Evolutionary conservation across 1,140 invertebrate species (phyloP).

Genomic region (Oryzaephilus surinamensis): DNA sequence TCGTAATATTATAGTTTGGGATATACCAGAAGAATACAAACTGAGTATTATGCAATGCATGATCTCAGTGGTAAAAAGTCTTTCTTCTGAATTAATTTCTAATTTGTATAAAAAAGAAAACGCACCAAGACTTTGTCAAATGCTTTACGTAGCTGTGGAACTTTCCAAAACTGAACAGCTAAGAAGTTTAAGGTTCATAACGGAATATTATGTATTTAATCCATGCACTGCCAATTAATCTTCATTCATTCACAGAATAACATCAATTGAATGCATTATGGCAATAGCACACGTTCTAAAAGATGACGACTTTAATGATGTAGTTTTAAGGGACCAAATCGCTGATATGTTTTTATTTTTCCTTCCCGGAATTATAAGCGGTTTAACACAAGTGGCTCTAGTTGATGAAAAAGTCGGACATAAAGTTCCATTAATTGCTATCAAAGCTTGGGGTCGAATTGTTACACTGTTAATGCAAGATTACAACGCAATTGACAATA

Average conservation of each 20-base stretch:
- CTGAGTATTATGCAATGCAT: slow-evolving; percentile 43
- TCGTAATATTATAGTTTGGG: slow-evolving; percentile 28
- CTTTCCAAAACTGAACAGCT: slow-evolving; percentile 48
- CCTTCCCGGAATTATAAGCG: slow-evolving; percentile 48
- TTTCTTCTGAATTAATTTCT: slow-evolving; percentile 38
- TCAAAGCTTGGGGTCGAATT: slow-evolving; percentile 40
- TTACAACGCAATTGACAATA: slow-evolving; percentile 14
- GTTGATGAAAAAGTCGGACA: slow-evolving; percentile 48
- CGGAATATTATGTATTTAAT: slow-evolving; percentile 4
- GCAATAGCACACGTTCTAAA: slow-evolving; percentile 44
- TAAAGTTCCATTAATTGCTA: slow-evolving; percentile 42
- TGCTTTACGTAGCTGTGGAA: slow-evolving; percentile 45
- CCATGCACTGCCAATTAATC: neutral
- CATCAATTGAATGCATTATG: slow-evolving; percentile 47
- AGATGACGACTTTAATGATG: slow-evolving; percentile 33
- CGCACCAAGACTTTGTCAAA: slow-evolving; percentile 44
- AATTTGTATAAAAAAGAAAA: slow-evolving; percentile 41
- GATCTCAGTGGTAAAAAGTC: slow-evolving; percentile 38
- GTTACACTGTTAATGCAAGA: slow-evolving; percentile 41
- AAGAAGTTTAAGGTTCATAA: slow-evolving; percentile 42
- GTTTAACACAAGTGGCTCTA: slow-evolving; percentile 44
- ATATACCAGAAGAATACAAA: slow-evolving; percentile 49
- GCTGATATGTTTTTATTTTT: slow-evolving; percentile 48
- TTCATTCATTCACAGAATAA: slow-evolving; percentile 13
- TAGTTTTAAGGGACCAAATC: slow-evolving; percentile 38